These are phyloP conservation scores for Actinia tenebrosa DNA, from an alignment of 64 coral and sea anemone species.

Conservation along the genomic window DNA sequence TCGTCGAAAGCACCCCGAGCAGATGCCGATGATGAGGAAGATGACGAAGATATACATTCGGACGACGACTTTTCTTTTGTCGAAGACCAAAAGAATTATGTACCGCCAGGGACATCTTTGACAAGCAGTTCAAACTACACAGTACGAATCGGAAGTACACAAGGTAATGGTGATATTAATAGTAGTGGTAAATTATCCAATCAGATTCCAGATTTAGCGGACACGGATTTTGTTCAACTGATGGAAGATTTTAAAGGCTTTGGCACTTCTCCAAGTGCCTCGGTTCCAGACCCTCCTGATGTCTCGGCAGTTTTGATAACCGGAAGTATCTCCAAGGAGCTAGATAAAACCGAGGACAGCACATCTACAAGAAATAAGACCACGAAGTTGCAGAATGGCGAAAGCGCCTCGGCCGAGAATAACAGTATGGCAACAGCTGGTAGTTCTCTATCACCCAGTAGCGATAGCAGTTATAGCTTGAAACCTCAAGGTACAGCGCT, in stretches of 20 bases:
- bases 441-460: not conserved
- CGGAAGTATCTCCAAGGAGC: not conserved
- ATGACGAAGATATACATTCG: conserved; percentile 70
- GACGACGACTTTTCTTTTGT: conserved; percentile 96
- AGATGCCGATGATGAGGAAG: conserved; percentile 2
- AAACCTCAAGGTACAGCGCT: not conserved
- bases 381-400: not conserved
- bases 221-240: conserved; percentile 76
- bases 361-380: not conserved
- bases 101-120: not conserved
- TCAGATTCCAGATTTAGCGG: not conserved
- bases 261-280: not conserved
- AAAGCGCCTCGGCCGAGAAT: not conserved
- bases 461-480: not conserved
- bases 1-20: not conserved
- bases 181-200: conserved; percentile 1
- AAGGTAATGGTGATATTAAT: not conserved
- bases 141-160: not conserved
- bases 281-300: conserved; percentile 32
- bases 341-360: not conserved
- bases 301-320: conserved; percentile 16
- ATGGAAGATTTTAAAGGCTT: conserved; percentile 86
- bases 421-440: not conserved
- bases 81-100: conserved; percentile 52
- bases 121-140: conserved; percentile 16